Base-by-base conservation (phyloP, 2,113 vertebrate genomes). In the Toxotes chatareus region DNA sequence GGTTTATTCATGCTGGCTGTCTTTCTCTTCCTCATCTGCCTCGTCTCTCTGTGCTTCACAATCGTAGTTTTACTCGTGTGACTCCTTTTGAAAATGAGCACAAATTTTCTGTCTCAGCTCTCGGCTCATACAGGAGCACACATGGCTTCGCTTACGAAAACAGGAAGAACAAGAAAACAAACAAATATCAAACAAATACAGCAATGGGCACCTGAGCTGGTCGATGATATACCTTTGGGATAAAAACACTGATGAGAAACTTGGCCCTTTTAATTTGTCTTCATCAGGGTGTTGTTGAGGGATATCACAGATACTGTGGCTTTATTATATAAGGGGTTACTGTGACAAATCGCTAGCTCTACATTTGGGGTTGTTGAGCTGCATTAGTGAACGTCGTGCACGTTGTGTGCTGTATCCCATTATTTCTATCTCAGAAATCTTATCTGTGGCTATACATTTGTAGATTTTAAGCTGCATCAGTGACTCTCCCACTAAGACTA, bases 401-500 rank as follows among this genome's bases (percentile, higher is more conserved):
- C 27, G 44, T 56, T 63, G 21, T 40, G n/a, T 4, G 4, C 46
- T 38, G 36, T 1, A 60, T 65, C 27, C 36, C 32, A 64, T 17
- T 46, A n/a, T 34, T 3, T 67, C 32, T 42, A 2, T 73, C 21
- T 44, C 57, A 70, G 42, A 64, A 42, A 17, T 17, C 47, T 53
- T 55, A 75, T 56, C 32, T 36, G 8, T 53, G 16, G 16, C 36
- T 76, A 65, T 56, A 9, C 10, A 31, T 77, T 68, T 36, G 56
- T 51, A 65, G 19, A 51, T 21, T 68, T 60, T 49, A 49, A 71
- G 34, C 42, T 71, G 60, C 69, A 63, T 73, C 27, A 79, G 31
- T 61, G 53, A 53, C 49, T 75, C 42, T 68, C 31, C 32, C 7
- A 5, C 19, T 53, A 7, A 51, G 17, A 34, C 19, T 14, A 51